Base-by-base conservation (phyloP, 2,113 vertebrate species). In the Clarias macrocephalus region DNA sequence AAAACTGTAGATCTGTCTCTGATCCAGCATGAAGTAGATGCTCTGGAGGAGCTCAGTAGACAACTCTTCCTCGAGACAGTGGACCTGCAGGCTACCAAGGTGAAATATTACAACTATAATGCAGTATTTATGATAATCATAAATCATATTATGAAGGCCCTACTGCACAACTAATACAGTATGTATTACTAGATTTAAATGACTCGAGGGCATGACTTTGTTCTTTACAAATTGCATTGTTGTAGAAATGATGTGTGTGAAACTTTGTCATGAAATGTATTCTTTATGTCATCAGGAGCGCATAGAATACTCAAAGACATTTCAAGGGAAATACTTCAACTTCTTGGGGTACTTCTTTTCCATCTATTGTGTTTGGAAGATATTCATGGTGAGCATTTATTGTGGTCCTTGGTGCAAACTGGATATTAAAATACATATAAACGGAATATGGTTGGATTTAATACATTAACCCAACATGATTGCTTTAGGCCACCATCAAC, bases 291-390 rank as follows among this genome's bases (percentile, higher is more conserved):
- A 85, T 70, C 85, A 99, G 98, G 98, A 99, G 86, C 96, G 98
- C 91, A 99, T 99, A 87, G 98, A 99, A 91, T 99, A 99, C 86
- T 99, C 98, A 12, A 99, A 96, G 95, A 99, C 98, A 86, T 99
- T 99, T 94, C 97, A 99, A 90, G 98, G 98, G 63, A 99, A 97
- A 94, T 99, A 99, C 91, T 99, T 99, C 18, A 99, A 99, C 92
- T 97, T 99, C 91, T 91, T 99, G 80, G 98, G 98, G 68, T 99
- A 99, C 89, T 99, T 99, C 95, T 99, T 99, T 93, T 99, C 98
- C 87, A 98, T 99, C 91, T 99, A 99, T 86, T 99, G 98, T 91
- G 97, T 99, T 89, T 99, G 98, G 98, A 99, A 99, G 94, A 99
- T 99, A 88, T 99, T 99, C 90, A 99, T 99, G 98, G 98, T 99